Percentiles rank a stretch among this genome's conserved stretches.
Evolutionary conservation across 2,797 vertebrate genomes (phyloP).

Genomic region (Tapirus indicus): DNA sequence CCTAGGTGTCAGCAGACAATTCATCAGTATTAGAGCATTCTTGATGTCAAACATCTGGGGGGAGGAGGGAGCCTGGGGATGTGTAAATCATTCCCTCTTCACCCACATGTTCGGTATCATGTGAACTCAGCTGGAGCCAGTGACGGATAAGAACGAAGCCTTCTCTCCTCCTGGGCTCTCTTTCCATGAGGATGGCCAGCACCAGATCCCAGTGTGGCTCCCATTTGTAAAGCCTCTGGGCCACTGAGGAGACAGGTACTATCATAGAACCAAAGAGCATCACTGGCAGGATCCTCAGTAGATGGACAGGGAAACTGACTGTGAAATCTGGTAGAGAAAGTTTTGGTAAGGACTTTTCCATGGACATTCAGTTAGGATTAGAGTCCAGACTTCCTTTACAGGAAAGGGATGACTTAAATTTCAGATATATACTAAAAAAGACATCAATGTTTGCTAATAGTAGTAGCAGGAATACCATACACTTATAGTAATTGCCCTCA

Average conservation of each 20-base stretch:
- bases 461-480: background rate
- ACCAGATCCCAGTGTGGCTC: background rate
- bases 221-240: background rate
- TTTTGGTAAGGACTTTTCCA: background rate
- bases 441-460: background rate
- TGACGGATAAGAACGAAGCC: background rate
- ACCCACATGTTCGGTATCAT: background rate
- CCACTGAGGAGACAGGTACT: background rate
- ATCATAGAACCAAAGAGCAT: background rate
- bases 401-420: background rate
- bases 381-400: background rate
- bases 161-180: background rate
- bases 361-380: background rate
- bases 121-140: background rate
- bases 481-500: background rate
- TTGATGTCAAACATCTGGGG: background rate
- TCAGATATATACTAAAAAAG: background rate
- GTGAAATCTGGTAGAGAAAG: too few relatives aligned
- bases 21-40: background rate
- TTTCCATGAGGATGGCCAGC: too few relatives aligned
- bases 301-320: background rate
- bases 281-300: background rate
- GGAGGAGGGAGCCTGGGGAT: background rate
- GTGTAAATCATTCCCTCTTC: background rate
- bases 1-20: constrained; percentile 8